These are phyloP conservation scores for Polypterus bichir DNA, from an alignment of 2,113 vertebrate genomes.

Conservation along the genomic window DNA sequence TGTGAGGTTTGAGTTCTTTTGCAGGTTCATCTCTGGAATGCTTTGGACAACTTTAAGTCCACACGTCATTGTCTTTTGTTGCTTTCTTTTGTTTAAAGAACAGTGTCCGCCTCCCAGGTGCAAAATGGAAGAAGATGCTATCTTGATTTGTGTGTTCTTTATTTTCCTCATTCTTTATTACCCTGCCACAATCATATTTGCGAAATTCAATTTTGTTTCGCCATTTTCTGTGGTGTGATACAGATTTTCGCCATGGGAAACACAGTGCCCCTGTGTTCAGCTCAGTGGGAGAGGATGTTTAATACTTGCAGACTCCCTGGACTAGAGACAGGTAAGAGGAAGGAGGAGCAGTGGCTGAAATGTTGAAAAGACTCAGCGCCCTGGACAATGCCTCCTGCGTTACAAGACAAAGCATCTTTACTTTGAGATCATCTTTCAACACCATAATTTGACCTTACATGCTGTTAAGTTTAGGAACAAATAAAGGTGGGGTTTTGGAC, in stretches of 20 bases:
- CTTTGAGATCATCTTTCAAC: no score
- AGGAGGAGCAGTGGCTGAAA: slow-evolving; percentile 17
- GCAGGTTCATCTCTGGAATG: no score
- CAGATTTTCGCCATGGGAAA: slow-evolving; percentile 80
- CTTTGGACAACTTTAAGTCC: no score
- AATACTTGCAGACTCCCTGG: slow-evolving; percentile 84
- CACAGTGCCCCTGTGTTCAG: slow-evolving; percentile 92
- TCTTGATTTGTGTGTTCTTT: neutral
- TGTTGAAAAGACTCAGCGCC: neutral
- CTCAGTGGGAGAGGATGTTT: slow-evolving; percentile 91
- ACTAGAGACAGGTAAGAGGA: slow-evolving; percentile 79
- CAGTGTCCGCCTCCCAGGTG: no score
- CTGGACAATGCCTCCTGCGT: neutral
- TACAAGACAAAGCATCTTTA: no score
- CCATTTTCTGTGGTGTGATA: slow-evolving; percentile 19
- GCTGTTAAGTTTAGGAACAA: no score
- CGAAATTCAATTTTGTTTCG: slow-evolving; percentile 30
- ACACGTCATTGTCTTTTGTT: no score
- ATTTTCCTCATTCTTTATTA: neutral
- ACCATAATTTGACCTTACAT: no score
- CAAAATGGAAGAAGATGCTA: no score
- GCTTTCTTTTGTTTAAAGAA: no score
- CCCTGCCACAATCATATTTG: slow-evolving; percentile 31
- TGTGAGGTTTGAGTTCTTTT: no score
- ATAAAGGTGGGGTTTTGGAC: no score